Conservation (phyloP, 2,797 vertebrate species). For the Acrossocheilus fasciatus region DNA sequence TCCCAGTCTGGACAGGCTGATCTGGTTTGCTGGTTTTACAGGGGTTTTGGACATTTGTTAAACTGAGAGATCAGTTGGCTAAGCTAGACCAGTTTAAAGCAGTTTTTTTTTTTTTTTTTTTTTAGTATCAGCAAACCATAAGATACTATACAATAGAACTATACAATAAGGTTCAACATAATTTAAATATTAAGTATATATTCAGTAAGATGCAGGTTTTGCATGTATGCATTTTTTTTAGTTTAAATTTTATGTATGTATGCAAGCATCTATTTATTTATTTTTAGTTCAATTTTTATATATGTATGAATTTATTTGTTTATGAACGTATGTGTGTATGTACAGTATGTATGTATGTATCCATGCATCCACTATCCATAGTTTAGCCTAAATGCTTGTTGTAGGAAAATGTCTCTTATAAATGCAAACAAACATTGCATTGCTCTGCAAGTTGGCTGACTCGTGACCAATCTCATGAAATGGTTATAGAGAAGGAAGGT, state of each 20-base stretch:
- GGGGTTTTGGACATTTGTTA: neutral
- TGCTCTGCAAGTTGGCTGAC: neutral
- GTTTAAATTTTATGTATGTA: no score
- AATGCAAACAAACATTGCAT: neutral
- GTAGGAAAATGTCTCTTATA: neutral
- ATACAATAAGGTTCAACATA: neutral
- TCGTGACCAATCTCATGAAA: neutral
- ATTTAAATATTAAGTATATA: neutral
- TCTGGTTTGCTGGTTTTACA: neutral
- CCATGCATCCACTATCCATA: neutral
- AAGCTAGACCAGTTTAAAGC: neutral
- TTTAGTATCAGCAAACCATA: neutral
- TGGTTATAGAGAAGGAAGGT: neutral
- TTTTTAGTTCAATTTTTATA: no score
- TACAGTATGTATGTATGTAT: neutral
- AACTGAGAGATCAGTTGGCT: neutral
- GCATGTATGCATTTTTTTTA: no score
- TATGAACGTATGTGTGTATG: no score
- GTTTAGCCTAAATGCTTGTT: neutral
- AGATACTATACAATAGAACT: no score
- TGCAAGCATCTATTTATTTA: no score
- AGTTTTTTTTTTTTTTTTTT: neutral
- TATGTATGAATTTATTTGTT: neutral
- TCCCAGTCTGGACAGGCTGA: neutral
- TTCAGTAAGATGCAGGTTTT: neutral